phyloP scores from a whole-genome alignment of 2,113 vertebrate genomes.

The Corythoichthys intestinalis region DNA sequence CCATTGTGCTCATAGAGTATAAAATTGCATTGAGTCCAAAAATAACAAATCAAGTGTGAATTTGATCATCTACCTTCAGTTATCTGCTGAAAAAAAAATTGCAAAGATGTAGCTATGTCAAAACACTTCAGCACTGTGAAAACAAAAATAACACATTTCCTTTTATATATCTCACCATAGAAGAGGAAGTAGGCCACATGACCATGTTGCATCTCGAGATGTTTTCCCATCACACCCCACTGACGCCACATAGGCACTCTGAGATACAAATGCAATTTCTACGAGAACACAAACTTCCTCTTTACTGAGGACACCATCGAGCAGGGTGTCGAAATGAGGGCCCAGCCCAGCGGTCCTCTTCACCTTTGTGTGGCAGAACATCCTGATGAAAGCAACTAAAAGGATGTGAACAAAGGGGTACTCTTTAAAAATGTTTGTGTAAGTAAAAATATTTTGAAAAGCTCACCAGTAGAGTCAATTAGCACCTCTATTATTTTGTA shows the following conservation, averaged over 20 bases:
- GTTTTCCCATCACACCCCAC: slow-evolving; percentile 56
- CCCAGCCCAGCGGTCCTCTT: slow-evolving; percentile 8
- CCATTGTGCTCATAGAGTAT: not conserved
- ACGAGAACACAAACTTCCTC: slow-evolving; percentile 56
- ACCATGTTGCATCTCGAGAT: slow-evolving; percentile 31
- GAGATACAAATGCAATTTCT: slow-evolving; percentile 24
- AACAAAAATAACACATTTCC: slow-evolving; percentile 62
- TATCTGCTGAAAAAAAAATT: not conserved
- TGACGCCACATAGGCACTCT: slow-evolving; percentile 20
- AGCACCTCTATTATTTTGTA: not conserved
- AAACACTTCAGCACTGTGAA: not conserved
- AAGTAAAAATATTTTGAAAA: not conserved
- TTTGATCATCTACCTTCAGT: not conserved
- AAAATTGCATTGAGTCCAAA: not conserved
- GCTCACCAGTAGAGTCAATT: not conserved
- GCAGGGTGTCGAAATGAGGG: slow-evolving; percentile 5
- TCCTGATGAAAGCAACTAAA: slow-evolving; percentile 46
- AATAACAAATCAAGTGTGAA: not conserved
- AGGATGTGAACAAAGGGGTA: not conserved
- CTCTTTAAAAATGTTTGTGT: not conserved
- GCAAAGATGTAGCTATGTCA: not conserved
- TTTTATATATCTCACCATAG: slow-evolving; percentile 71
- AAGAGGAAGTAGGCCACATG: slow-evolving; percentile 63
- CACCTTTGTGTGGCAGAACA: slow-evolving; percentile 38
- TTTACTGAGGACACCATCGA: slow-evolving; percentile 32